A percentile compares a stretch with the other conserved stretches of the same genome.
Evolutionary conservation across 1,140 invertebrate genomes (phyloP).

Genomic region (Calliphora vicina): DNA sequence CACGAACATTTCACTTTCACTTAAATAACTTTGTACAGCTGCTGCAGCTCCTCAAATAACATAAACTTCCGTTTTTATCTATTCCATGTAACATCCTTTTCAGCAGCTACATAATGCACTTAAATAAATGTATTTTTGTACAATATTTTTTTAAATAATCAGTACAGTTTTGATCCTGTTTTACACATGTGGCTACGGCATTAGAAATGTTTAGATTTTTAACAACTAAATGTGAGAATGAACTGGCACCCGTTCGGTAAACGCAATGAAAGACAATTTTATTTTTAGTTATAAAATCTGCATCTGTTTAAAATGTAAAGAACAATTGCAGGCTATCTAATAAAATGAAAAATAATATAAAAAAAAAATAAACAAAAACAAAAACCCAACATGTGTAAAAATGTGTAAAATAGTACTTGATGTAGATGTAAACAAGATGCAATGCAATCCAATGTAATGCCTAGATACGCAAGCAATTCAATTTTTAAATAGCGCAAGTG

Average conservation of each 20-base stretch:
- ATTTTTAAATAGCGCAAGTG: conserved; percentile 25
- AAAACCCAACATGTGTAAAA: not conserved
- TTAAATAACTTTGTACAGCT: not conserved
- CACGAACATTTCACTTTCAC: too few species aligned
- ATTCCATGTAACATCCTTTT: not conserved
- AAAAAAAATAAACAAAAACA: not conserved
- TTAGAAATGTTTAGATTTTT: too few species aligned
- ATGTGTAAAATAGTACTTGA: too few species aligned
- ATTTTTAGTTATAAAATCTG: not conserved
- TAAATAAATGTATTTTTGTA: not conserved
- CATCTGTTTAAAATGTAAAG: not conserved
- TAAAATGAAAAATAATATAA: not conserved
- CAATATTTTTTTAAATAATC: not conserved
- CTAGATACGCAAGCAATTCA: not conserved
- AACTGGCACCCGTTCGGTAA: too few species aligned
- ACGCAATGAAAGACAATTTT: too few species aligned
- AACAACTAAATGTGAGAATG: too few species aligned
- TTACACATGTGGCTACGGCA: too few species aligned
- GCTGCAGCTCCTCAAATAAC: not conserved
- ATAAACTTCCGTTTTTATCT: not conserved
- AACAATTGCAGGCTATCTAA: not conserved
- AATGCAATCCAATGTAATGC: not conserved
- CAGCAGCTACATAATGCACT: not conserved
- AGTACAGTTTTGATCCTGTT: not conserved
- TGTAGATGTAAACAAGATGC: not conserved